Conservation (phyloP, 2,797 vertebrate genomes). For the Enteromius unitaeniatus region DNA sequence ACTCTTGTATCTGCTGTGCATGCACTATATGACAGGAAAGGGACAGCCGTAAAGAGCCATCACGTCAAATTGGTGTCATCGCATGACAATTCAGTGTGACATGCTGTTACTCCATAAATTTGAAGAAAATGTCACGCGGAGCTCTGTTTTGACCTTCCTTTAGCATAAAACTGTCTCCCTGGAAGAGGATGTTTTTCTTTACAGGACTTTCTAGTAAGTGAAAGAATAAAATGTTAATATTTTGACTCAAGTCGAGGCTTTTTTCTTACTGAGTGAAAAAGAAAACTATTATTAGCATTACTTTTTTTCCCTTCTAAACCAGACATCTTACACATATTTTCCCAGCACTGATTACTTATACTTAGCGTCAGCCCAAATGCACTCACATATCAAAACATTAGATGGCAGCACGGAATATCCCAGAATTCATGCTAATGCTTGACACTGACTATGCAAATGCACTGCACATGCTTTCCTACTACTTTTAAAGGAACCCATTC, state of each 20-base stretch:
- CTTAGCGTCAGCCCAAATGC: constrained; percentile 18
- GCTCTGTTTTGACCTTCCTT: constrained; percentile 48
- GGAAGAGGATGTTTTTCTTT: constrained; percentile 21
- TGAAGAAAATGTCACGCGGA: constrained; percentile 42
- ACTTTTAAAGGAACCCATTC: constrained; percentile 17
- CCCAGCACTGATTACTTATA: constrained; percentile 12
- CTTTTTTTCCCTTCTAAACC: background rate
- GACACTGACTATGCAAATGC: constrained; percentile 36
- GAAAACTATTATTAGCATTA: constrained; percentile 29
- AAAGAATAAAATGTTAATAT: constrained; percentile 35
- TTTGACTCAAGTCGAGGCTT: constrained; percentile 3
- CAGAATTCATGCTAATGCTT: constrained; percentile 16
- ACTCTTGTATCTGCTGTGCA: constrained; percentile 51
- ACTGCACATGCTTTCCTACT: constrained; percentile 1
- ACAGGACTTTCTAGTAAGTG: constrained; percentile 24
- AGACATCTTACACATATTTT: background rate
- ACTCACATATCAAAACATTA: constrained; percentile 47
- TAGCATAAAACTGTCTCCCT: constrained; percentile 22
- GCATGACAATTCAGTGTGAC: constrained; percentile 49
- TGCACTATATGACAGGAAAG: constrained; percentile 58
- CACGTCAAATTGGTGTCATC: constrained; percentile 58
- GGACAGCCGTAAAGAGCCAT: constrained; percentile 51
- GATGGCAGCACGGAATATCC: constrained; percentile 47
- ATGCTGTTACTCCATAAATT: constrained; percentile 43
- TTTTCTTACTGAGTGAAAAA: background rate